Base-by-base conservation (phyloP, 2,888 invertebrate genomes). In the Drosophila mayaguana region DNA sequence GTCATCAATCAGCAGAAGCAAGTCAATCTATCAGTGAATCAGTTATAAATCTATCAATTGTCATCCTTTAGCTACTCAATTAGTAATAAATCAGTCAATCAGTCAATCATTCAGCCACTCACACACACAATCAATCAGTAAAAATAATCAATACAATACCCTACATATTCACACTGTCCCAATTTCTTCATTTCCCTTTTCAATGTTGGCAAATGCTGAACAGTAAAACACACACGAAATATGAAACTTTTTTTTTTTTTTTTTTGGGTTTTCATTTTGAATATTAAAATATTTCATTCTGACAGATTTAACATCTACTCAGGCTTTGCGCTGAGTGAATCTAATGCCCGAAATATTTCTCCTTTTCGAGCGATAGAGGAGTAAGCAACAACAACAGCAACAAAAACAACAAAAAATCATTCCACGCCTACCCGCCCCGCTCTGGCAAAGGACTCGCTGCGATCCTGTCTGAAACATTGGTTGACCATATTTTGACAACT, bases 401-500 rank as follows among this genome's bases (percentile, higher is more conserved):
- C 28, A 45, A 45, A 14, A 22, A 14, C 2, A 14, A 14, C 6
- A 14, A n/a, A 18, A 48, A 50, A 22, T 53, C 51, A 36, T 53
- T 53, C 22, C 11, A 9, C 16, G 32, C 36, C 36, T 43, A 22
- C 11, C 6, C 20, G n/a, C 34, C 9, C 32, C 3, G 3, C 16
- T 8, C 9, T 16, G 36, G 42, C 14, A 55, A 6, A 18, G 42
- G 32, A 36, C 53, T 53, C 36, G 22, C 36, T 6, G 6, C 22
- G 45, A 34, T 32, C 32, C 57, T 34, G 34, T 36, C 48, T 48
- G 59, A 28, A 66, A 48, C 66, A 66, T 66, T 67, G 67, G 80
- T 67, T 76, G 69, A 70, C 75, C 83, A 86, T 88, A 86, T 85
- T 85, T 86, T 86, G 84, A 88, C 84, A 88, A 85, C 83, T 85